Base-by-base conservation (phyloP, 2,113 vertebrate species). In the Morone saxatilis region DNA sequence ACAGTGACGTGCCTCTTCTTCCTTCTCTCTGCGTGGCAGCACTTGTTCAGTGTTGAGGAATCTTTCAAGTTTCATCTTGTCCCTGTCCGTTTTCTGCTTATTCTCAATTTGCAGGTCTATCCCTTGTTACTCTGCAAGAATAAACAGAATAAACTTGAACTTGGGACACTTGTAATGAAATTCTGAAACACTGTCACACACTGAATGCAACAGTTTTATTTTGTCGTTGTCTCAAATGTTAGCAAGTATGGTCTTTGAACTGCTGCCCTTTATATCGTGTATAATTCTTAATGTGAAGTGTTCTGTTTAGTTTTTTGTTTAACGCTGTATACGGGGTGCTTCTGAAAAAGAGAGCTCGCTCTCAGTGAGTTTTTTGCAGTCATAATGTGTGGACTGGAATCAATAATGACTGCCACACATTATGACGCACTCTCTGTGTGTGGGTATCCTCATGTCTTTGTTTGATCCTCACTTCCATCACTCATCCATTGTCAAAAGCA, bases 301-400 rank as follows among this genome's bases (percentile, higher is more conserved):
- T 45, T 22, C 1, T 31, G 6, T 71, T 71, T 47, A 13, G 70
- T 19, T 47, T 38, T 59, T 59, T 59, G 38, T 25, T 11, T 71
- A 10, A 57, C 12, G 20, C 36, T 41, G 20, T 41, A 40, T 3
- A 5, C 20, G 56, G 69, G 38, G 20, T 0, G 2, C 7, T 43
- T 1, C 40, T 59, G 40, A 25, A 36, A 72, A 61, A 74, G 5
- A 51, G 45, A 53, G 36, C 48, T 4, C 22, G 47, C 60, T 13
- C 13, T 53, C 47, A 51, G 47, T 53, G 62, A 36, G 14, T 57
- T 67, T 57, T 38, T 57, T 38, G 14, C 22, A 53, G 12, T 36
- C 0, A 7, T 31, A 43, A 76, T 45, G 47, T 75, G 67, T 62
- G 57, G 67, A 80, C 60, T 43, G 25, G n/a, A 71, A 38, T 80